phyloP scores from a whole-genome alignment of 2,113 vertebrate species.

The Ursus arctos region DNA sequence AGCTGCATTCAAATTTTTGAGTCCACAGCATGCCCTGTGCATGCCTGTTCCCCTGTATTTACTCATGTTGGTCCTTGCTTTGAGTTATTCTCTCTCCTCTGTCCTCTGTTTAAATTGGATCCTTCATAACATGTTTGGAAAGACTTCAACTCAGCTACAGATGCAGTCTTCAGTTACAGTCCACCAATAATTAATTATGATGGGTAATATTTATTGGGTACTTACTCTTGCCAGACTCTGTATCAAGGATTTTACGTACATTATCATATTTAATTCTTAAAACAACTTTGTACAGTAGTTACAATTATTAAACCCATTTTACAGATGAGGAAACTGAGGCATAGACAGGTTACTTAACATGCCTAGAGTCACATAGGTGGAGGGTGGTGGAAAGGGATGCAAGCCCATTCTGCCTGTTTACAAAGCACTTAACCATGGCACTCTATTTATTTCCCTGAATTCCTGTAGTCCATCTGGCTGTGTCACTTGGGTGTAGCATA shows the following conservation, averaged over 20 bases:
- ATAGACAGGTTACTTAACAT: not conserved
- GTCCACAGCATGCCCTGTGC: not conserved
- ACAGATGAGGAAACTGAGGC: not conserved
- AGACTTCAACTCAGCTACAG: not conserved
- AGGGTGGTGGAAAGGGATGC: not conserved
- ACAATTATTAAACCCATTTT: not conserved
- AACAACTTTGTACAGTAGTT: not conserved
- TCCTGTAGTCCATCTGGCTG: not conserved
- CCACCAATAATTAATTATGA: not conserved
- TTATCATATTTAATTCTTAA: not conserved
- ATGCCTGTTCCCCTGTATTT: not conserved
- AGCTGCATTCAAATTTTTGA: not conserved
- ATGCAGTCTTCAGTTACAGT: not conserved
- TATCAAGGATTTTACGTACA: not conserved
- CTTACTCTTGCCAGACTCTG: not conserved
- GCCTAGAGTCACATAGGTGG: not conserved
- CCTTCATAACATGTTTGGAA: not conserved
- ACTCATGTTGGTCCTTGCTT: not conserved
- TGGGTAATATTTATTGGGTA: not conserved
- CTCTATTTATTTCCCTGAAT: not conserved
- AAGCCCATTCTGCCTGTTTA: not conserved
- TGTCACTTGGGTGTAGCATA: not conserved
- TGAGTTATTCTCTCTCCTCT: not conserved
- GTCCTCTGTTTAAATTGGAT: not conserved
- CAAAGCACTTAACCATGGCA: not conserved